Conservation (phyloP, 2,113 vertebrate species). For the Microcebus ravelobensis region DNA sequence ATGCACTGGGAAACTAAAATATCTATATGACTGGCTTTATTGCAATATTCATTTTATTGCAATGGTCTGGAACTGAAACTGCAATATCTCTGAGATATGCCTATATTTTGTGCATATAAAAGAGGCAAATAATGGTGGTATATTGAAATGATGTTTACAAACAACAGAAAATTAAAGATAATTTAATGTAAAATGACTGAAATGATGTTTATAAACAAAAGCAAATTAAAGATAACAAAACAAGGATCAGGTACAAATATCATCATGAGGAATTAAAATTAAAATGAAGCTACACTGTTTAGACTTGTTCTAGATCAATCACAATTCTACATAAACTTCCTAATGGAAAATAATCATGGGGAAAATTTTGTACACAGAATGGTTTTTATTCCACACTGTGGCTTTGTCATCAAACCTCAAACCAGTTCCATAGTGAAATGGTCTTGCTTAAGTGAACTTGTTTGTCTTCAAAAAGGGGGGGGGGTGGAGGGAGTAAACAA, state of each 20-base stretch:
- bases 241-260: neutral
- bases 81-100: no score
- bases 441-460: neutral
- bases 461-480: neutral
- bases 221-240: neutral
- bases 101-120: neutral
- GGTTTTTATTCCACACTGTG: neutral
- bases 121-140: neutral
- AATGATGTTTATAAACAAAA: neutral
- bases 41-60: neutral
- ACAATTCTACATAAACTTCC: neutral
- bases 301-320: neutral
- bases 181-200: neutral
- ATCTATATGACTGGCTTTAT: neutral
- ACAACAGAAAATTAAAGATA: neutral
- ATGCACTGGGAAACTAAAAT: neutral
- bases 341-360: neutral
- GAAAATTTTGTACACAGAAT: neutral
- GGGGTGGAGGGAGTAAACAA: neutral
- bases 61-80: no score
- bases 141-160: neutral
- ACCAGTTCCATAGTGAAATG: neutral
- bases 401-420: neutral
- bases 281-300: neutral
- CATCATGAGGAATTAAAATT: neutral